A percentile compares a stretch with the other conserved stretches of the same genome.
These are phyloP conservation scores for Eonycteris spelaea DNA, from an alignment of 2,113 vertebrate species.

Conservation along the genomic window DNA sequence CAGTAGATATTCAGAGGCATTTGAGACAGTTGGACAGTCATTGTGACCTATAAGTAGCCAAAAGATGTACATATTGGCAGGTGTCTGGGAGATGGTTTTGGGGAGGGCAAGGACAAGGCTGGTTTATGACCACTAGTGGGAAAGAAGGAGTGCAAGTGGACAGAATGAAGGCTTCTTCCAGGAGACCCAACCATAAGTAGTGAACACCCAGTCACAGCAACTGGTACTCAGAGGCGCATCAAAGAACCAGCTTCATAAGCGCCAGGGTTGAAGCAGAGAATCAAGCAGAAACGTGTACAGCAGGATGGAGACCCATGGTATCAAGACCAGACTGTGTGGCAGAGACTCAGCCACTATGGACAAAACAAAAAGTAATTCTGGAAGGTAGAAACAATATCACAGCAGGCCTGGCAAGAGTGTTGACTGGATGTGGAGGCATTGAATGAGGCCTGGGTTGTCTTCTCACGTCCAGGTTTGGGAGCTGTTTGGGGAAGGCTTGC, in stretches of 20 bases:
- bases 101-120: background rate
- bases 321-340: background rate
- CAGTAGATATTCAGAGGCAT: background rate
- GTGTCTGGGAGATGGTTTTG: too few species aligned
- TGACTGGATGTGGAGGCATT: too few species aligned
- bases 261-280: background rate
- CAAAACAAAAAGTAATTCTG: background rate
- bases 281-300: background rate
- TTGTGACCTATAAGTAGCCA: background rate
- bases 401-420: background rate
- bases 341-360: background rate
- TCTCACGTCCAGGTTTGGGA: background rate
- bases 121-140: background rate
- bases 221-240: background rate
- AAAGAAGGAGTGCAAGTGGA: background rate
- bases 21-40: background rate
- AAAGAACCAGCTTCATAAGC: background rate
- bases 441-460: background rate
- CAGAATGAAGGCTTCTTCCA: background rate
- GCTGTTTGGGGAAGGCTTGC: background rate
- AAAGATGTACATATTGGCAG: background rate
- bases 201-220: background rate
- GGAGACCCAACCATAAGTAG: background rate
- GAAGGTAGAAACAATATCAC: background rate
- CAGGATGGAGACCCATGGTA: background rate